Conservation (phyloP, 92 coral and sea anemone genomes). For the Virgularia gustaviana region DNA sequence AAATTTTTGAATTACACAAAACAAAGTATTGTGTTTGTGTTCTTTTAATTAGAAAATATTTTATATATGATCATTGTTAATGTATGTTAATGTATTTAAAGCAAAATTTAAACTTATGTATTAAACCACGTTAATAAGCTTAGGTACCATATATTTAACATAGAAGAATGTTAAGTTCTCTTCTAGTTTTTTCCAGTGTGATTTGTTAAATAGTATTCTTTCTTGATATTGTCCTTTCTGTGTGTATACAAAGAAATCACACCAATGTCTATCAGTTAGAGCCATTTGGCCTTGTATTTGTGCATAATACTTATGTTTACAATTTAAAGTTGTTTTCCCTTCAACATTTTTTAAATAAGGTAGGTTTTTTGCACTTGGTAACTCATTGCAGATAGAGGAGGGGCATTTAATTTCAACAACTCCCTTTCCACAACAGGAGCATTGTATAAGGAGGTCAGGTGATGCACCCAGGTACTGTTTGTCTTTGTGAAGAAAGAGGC, state of each 20-base stretch:
- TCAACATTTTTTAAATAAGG: slow-evolving; percentile 35
- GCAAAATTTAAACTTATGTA: background rate
- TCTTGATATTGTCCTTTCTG: slow-evolving; percentile 46
- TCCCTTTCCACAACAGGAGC: slow-evolving; percentile 57
- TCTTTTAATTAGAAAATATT: too few relatives aligned
- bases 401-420: slow-evolving; percentile 57
- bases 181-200: slow-evolving; percentile 38
- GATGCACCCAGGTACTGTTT: slow-evolving; percentile 55
- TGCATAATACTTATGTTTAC: slow-evolving; percentile 51
- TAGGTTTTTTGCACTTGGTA: slow-evolving; percentile 47
- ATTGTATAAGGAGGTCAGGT: slow-evolving; percentile 54
- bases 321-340: slow-evolving; percentile 38
- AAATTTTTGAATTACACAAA: too few relatives aligned
- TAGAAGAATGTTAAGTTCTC: slow-evolving; percentile 41
- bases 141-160: background rate
- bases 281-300: slow-evolving; percentile 55
- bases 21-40: too few relatives aligned
- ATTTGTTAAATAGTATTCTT: slow-evolving; percentile 32
- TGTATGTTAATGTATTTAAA: too few relatives aligned
- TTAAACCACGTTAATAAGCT: background rate
- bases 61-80: too few relatives aligned
- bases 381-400: slow-evolving; percentile 49
- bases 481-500: slow-evolving; percentile 49
- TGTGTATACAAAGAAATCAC: slow-evolving; percentile 33
- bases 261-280: slow-evolving; percentile 28